Conservation (phyloP, 1,140 invertebrate genomes). For the Pissodes strobi region DNA sequence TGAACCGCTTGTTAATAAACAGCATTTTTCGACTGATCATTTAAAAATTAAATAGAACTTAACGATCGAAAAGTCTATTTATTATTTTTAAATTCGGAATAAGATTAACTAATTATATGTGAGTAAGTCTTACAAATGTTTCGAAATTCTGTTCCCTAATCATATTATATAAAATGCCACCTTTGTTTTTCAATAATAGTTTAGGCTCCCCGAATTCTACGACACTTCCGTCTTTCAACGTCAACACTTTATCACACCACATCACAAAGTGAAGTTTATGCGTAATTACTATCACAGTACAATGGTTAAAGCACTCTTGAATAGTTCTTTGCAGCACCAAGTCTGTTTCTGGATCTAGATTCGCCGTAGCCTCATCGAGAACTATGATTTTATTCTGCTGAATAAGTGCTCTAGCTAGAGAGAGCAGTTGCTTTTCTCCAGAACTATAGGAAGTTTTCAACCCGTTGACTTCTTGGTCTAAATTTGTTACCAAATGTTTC, state of each 20-base stretch:
- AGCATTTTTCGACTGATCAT: too few species aligned
- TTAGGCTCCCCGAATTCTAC: constrained; percentile 76
- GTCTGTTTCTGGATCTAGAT: constrained; percentile 72
- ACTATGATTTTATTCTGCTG: constrained; percentile 76
- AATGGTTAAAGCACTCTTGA: constrained; percentile 68
- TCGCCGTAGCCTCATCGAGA: constrained; percentile 76
- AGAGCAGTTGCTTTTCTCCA: constrained; percentile 79
- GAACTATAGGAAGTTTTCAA: constrained; percentile 73
- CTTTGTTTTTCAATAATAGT: constrained; percentile 64
- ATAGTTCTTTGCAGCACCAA: constrained; percentile 70
- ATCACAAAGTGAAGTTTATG: constrained; percentile 82
- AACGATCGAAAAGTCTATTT: too few species aligned
- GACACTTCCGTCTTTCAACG: constrained; percentile 68
- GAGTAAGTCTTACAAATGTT: constrained; percentile 5
- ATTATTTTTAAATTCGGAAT: too few species aligned
- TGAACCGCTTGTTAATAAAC: too few species aligned
- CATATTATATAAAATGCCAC: constrained; percentile 70
- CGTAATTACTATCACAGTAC: constrained; percentile 82
- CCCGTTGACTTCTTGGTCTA: constrained; percentile 60
- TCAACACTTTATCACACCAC: constrained; percentile 75
- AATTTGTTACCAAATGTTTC: constrained; percentile 38
- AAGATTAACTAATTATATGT: not conserved
- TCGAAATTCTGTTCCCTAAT: constrained; percentile 21
- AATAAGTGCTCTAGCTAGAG: constrained; percentile 75
- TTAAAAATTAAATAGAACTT: too few species aligned